Evolutionary conservation across 2,113 vertebrate species (phyloP), one percentile per base, ranked within the genome.

Genomic region (Oceanites oceanicus): DNA sequence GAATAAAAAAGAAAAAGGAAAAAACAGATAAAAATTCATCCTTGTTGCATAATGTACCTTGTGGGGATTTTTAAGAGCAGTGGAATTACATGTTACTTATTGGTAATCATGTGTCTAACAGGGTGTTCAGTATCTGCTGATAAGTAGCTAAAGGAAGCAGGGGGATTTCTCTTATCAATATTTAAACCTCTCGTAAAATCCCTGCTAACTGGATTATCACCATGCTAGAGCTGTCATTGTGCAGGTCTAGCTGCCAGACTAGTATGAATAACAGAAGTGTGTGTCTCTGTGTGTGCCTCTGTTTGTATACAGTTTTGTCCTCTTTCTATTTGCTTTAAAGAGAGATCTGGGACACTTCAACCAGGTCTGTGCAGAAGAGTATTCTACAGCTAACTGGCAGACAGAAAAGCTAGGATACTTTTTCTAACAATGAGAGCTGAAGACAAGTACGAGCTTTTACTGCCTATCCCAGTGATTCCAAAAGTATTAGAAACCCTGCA

Each of bases 201-300:
- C 76, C 58, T 75, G 49, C 61, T 97, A 90, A 90, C 89, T 72
- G 88, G 93, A 96, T 96, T 96, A 88, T 81, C 83, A 12, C 55
- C 11, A 30, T 25, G 30, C 53, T 90, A 70, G 56, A 71, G 70
- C 63, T 75, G 80, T 47, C 86, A 49, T 0, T 27, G 56, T 53
- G 62, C 62, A 65, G 67, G 72, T 52, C 85, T 59, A 67, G 50
- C 73, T 92, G 68, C 59, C 87, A 79, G 83, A 17, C 40, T n/a
- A 27, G 3, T 6, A 8, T 15, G 76, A 78, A 49, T 13, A 68
- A 56, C 63, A 50, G 36, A 68, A 78, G 5, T 16, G 15, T 29
- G 17, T 42, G 65, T 49, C 8, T 47, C 18, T 30, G 5, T 8
- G 5, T 59, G 22, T 68, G 13, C 23, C 50, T 58, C 13, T 8